phyloP scores from a whole-genome alignment of 2,888 invertebrate genomes.

The Blomia tropicalis region DNA sequence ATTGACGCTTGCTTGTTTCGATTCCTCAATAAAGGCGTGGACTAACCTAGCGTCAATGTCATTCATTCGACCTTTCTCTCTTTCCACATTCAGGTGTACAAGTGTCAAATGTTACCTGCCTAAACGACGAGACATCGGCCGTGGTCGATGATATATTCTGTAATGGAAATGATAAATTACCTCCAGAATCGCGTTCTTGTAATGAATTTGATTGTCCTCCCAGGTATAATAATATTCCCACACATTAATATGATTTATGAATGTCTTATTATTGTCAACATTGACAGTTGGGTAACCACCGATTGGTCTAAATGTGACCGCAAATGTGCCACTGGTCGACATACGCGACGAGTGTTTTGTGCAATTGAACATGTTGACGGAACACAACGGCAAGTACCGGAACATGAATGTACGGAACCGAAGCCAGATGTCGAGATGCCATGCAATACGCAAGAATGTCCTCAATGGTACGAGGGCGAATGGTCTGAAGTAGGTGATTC shows the following conservation, averaged over 20 bases:
- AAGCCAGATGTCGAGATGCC: slow-evolving; percentile 63
- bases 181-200: slow-evolving; percentile 33
- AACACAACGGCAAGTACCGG: slow-evolving; percentile 56
- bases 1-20: slow-evolving; percentile 34
- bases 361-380: slow-evolving; percentile 49
- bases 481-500: slow-evolving; percentile 61
- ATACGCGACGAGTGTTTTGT: slow-evolving; percentile 64
- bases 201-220: slow-evolving; percentile 42
- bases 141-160: slow-evolving; percentile 10
- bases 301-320: slow-evolving; percentile 77
- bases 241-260: background rate
- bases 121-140: background rate
- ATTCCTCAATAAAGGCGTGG: background rate
- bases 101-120: background rate
- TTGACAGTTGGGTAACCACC: slow-evolving; percentile 61
- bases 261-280: background rate
- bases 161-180: background rate
- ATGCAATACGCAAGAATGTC: slow-evolving; percentile 70
- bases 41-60: too few species aligned
- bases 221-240: slow-evolving; percentile 47
- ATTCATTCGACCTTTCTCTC: background rate
- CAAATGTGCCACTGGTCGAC: slow-evolving; percentile 68
- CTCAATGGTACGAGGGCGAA: slow-evolving; percentile 65
- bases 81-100: background rate
- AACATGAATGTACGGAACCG: slow-evolving; percentile 53